These are phyloP conservation scores for cat (Felis catus) DNA, from an alignment of 2,113 vertebrate genomes.

Conservation along the genomic window F.catus_Fca126_mat1.0 CM031412.1:25885001-25885500, in stretches of 20 bases:
- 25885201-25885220: neutral
- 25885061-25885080: neutral
- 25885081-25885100: neutral
- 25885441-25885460: neutral
- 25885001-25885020: conserved; percentile 13
- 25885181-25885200: conserved; percentile 2
- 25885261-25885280: neutral
- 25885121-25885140: neutral
- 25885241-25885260: neutral
- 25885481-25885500: neutral
- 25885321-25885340: neutral
- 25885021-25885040: neutral
- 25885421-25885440: neutral
- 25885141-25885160: neutral
- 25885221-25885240: neutral
- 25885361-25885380: neutral
- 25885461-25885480: neutral
- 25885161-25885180: neutral
- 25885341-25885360: neutral
- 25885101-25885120: neutral
- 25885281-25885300: neutral
- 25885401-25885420: neutral
- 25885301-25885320: neutral
- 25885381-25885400: neutral
- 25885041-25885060: neutral